A percentile compares a stretch with the other conserved stretches of the same genome.
Conservation (phyloP, 1,140 invertebrate species). For the Chironomus striatipennis region DNA sequence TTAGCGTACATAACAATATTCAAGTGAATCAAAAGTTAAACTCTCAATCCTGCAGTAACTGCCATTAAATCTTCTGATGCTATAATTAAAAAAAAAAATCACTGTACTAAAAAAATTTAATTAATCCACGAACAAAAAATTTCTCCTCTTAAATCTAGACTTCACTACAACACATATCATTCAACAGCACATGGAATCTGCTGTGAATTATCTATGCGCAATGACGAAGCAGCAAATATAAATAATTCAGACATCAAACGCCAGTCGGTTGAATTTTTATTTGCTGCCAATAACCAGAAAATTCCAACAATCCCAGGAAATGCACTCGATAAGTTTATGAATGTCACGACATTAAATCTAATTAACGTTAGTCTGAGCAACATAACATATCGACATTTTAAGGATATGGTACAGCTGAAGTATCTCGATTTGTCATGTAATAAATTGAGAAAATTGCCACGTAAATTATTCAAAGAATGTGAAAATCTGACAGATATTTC, state of each 20-base stretch:
- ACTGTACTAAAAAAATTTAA: too few species aligned
- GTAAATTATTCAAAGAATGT: conserved; percentile 23
- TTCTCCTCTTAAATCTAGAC: neutral
- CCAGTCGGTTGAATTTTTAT: neutral
- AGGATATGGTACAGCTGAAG: neutral
- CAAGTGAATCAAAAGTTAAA: too few species aligned
- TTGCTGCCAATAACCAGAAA: neutral
- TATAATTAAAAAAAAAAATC: too few species aligned
- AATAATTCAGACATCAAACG: neutral
- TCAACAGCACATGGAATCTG: conserved; percentile 6
- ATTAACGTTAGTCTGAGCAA: neutral
- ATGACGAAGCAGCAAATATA: neutral
- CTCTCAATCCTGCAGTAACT: too few species aligned
- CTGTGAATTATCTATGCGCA: neutral
- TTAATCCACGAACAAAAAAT: neutral
- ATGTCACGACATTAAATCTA: neutral
- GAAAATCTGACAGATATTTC: neutral
- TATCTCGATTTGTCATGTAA: conserved; percentile 21
- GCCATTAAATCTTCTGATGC: too few species aligned
- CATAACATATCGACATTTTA: conserved; percentile 6
- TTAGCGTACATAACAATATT: too few species aligned
- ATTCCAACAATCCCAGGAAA: neutral
- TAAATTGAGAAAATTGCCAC: conserved; percentile 19
- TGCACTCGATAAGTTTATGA: conserved; percentile 9
- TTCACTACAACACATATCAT: neutral